phyloP scores from a whole-genome alignment of 1,140 invertebrate species.

The Hyphantria cunea region DNA sequence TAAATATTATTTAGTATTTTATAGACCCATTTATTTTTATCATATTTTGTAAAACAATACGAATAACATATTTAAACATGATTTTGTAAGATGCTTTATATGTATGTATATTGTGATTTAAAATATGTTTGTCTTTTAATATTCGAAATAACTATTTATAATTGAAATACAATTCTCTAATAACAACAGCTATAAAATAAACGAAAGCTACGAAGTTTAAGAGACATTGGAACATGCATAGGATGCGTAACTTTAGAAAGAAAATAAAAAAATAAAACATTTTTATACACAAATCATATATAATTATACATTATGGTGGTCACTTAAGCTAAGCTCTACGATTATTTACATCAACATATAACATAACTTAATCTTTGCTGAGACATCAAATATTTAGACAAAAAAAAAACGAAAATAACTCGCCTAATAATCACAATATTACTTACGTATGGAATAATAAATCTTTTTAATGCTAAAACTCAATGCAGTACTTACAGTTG shows the following conservation, averaged over 20 bases:
- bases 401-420: constrained; percentile 7
- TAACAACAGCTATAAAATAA: too few species aligned
- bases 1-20: too few species aligned
- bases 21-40: too few species aligned
- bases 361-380: constrained; percentile 26
- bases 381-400: constrained; percentile 16
- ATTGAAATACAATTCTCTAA: not conserved
- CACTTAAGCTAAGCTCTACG: constrained; percentile 15
- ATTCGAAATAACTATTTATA: too few species aligned
- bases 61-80: too few species aligned
- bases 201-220: not conserved
- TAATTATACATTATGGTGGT: constrained; percentile 26
- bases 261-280: constrained; percentile 22
- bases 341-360: constrained; percentile 24
- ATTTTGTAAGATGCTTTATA: too few species aligned
- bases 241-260: not conserved
- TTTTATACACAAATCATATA: constrained; percentile 28
- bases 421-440: constrained; percentile 13
- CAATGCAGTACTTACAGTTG: constrained; percentile 39
- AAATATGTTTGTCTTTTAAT: too few species aligned
- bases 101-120: too few species aligned
- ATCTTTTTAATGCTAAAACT: constrained; percentile 34
- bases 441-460: constrained; percentile 51
- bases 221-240: not conserved
- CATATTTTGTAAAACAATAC: too few species aligned